Conservation (phyloP, 2,888 invertebrate genomes). For the Coelinius sp. region DNA sequence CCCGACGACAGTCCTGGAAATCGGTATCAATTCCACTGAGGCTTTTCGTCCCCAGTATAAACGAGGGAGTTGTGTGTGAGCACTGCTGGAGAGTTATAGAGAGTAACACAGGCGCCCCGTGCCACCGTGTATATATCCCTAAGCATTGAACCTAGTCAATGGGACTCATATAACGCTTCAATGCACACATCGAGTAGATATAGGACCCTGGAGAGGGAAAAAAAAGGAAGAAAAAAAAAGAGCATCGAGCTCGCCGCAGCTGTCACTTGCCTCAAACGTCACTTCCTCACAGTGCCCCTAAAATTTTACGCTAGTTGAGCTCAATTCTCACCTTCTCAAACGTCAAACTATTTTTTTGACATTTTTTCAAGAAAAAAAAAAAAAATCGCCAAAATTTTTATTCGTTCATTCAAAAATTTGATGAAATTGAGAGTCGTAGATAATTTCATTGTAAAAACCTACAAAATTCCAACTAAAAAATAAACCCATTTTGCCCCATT, state of each 20-base stretch:
- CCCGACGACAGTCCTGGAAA: conserved; percentile 31
- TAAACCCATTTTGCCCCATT: no score
- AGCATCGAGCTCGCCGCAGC: conserved; percentile 27
- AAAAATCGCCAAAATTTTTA: no score
- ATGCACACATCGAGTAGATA: conserved; percentile 47
- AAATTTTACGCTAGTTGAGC: conserved; percentile 16
- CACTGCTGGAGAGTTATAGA: conserved; percentile 26
- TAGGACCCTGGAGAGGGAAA: conserved; percentile 33
- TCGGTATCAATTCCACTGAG: conserved; percentile 21
- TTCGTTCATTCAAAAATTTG: no score
- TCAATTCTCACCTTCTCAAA: conserved; percentile 22
- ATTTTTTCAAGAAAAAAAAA: neutral
- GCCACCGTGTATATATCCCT: conserved; percentile 35
- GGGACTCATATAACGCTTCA: conserved; percentile 62
- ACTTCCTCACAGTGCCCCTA: neutral
- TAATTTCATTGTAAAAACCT: no score
- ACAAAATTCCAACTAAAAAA: no score
- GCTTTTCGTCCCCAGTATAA: conserved; percentile 19
- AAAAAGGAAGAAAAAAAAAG: neutral
- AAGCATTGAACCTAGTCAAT: conserved; percentile 47
- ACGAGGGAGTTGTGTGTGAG: conserved; percentile 32
- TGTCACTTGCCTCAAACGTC: conserved; percentile 36
- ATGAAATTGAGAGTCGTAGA: no score
- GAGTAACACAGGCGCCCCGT: conserved; percentile 44
- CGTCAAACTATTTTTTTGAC: conserved; percentile 3